Conservation (phyloP, 2,113 vertebrate species). For the Stictonetta naevosa region DNA sequence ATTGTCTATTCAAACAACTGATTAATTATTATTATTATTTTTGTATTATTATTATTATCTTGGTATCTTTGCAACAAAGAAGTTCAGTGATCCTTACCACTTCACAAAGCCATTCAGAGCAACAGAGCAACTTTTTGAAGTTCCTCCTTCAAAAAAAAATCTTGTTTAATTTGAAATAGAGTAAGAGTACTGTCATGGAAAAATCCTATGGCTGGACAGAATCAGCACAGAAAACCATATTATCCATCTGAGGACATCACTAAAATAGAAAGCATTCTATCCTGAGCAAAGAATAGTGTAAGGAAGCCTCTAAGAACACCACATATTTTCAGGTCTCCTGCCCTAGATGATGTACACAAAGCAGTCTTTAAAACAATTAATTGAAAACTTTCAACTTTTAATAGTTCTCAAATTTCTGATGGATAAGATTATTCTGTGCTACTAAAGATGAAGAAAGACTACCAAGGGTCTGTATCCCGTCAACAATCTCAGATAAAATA, state of each 20-base stretch:
- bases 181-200: background rate
- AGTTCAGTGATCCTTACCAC: background rate
- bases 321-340: background rate
- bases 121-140: too few species aligned
- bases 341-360: background rate
- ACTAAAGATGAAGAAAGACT: background rate
- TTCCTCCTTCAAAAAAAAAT: background rate
- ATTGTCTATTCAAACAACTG: background rate
- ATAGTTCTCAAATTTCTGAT: background rate
- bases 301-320: background rate
- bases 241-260: background rate
- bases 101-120: background rate
- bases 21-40: background rate
- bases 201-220: background rate
- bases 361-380: background rate
- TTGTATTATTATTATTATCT: background rate
- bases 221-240: background rate
- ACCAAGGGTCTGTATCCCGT: background rate
- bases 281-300: background rate
- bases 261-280: background rate
- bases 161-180: background rate
- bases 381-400: background rate
- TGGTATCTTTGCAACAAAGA: background rate
- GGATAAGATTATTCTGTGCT: background rate
- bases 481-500: background rate